Evolutionary conservation across 2,797 vertebrate species (phyloP).

Genomic region (Hirundo rustica): DNA sequence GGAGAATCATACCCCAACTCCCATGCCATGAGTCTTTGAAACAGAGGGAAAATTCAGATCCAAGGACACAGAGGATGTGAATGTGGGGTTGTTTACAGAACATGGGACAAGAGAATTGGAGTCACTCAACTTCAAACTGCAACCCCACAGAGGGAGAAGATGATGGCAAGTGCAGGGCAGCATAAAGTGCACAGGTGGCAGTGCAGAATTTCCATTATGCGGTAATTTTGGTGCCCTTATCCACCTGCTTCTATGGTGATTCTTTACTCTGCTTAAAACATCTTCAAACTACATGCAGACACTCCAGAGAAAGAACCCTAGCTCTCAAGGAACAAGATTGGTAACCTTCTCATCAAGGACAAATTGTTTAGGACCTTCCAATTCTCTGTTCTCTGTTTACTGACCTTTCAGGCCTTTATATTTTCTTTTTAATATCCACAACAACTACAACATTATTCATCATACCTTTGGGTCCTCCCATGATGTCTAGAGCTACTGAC

Average conservation of each 20-base stretch:
- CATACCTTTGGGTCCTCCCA: neutral
- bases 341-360: neutral
- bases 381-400: neutral
- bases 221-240: neutral
- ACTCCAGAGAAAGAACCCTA: neutral
- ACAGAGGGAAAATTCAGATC: neutral
- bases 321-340: neutral
- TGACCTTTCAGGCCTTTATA: neutral
- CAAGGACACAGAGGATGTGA: fast-evolving
- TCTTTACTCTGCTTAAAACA: neutral
- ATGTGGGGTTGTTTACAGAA: neutral
- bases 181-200: neutral
- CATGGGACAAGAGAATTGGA: neutral
- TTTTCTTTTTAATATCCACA: neutral
- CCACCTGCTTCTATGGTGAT: neutral
- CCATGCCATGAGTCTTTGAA: neutral
- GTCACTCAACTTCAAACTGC: neutral
- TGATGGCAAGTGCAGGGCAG: neutral
- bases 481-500: fast-evolving
- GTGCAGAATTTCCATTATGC: neutral
- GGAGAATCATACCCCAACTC: neutral
- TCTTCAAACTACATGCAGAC: neutral
- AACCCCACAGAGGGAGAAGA: neutral
- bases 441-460: neutral
- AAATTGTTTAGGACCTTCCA: neutral